phyloP scores from a whole-genome alignment of 53 echinoderm and acorn worm species.

The Echinarachnius parma region DNA sequence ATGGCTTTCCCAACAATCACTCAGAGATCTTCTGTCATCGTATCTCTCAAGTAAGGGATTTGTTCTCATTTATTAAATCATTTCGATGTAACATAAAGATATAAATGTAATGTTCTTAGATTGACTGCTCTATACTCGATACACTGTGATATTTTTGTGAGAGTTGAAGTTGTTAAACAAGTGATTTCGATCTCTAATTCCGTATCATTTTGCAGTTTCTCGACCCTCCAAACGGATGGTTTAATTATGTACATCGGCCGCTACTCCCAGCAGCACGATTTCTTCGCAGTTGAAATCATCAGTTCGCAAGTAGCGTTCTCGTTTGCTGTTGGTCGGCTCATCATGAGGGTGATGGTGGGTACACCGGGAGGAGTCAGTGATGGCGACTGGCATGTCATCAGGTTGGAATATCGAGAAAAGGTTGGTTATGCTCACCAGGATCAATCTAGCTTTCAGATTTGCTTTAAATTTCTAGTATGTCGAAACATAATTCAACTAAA shows the following conservation, averaged over 20 bases:
- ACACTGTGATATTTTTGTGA: too few relatives aligned
- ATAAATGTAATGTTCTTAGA: too few relatives aligned
- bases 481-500: too few relatives aligned
- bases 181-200: not conserved
- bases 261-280: constrained; percentile 81
- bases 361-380: constrained; percentile 81
- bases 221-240: constrained; percentile 66
- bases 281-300: constrained; percentile 82
- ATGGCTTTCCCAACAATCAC: constrained; percentile 82
- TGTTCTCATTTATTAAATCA: too few relatives aligned
- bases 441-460: too few relatives aligned
- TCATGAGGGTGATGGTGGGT: constrained; percentile 82
- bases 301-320: constrained; percentile 75
- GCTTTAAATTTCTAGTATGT: too few relatives aligned
- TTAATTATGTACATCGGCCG: constrained; percentile 80
- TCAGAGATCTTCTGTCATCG: constrained; percentile 67
- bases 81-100: too few relatives aligned
- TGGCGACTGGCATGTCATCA: constrained; percentile 79
- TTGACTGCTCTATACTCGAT: too few relatives aligned
- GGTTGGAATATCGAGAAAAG: constrained; percentile 69
- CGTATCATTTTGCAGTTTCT: constrained; percentile 74
- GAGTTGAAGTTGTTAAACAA: too few relatives aligned
- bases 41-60: constrained; percentile 95
- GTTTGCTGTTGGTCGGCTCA: constrained; percentile 73
- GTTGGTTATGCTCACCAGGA: constrained; percentile 54